Percentiles rank a stretch among this genome's conserved stretches.
Conservation (phyloP, 2,888 invertebrate genomes). For the Temnothorax rugatulus region DNA sequence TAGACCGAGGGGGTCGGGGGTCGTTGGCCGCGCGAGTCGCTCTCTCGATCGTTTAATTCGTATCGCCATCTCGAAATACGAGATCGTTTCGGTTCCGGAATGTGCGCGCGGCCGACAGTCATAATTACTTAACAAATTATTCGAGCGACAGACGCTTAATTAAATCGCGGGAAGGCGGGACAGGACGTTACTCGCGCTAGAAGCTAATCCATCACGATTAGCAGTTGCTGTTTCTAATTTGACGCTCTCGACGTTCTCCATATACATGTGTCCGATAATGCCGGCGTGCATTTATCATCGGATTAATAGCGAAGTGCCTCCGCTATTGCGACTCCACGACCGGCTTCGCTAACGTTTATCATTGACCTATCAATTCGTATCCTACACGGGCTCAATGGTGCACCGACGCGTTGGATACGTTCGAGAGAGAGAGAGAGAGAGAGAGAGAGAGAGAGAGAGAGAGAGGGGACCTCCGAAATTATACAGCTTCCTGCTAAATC, state of each 20-base stretch:
- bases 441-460: too few relatives aligned
- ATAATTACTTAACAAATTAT: slow-evolving; percentile 59
- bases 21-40: background rate
- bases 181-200: slow-evolving; percentile 38
- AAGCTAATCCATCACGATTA: slow-evolving; percentile 66
- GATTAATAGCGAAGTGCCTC: slow-evolving; percentile 68
- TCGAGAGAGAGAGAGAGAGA: too few relatives aligned
- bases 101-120: slow-evolving; percentile 13
- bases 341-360: slow-evolving; percentile 64
- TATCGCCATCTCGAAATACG: background rate
- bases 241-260: slow-evolving; percentile 56
- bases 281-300: slow-evolving; percentile 56
- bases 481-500: background rate
- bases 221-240: slow-evolving; percentile 64
- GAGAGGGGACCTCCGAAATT: background rate
- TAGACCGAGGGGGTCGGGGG: background rate
- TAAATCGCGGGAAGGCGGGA: slow-evolving; percentile 50
- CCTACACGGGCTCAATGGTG: slow-evolving; percentile 1
- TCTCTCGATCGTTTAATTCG: slow-evolving; percentile 15
- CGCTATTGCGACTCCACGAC: slow-evolving; percentile 61
- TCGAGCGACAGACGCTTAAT: slow-evolving; percentile 54
- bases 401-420: slow-evolving; percentile 27
- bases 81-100: slow-evolving; percentile 15
- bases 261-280: slow-evolving; percentile 58
- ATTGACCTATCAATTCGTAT: slow-evolving; percentile 56